phyloP scores from a whole-genome alignment of 2,113 vertebrate species.

The Pangasianodon gigas region DNA sequence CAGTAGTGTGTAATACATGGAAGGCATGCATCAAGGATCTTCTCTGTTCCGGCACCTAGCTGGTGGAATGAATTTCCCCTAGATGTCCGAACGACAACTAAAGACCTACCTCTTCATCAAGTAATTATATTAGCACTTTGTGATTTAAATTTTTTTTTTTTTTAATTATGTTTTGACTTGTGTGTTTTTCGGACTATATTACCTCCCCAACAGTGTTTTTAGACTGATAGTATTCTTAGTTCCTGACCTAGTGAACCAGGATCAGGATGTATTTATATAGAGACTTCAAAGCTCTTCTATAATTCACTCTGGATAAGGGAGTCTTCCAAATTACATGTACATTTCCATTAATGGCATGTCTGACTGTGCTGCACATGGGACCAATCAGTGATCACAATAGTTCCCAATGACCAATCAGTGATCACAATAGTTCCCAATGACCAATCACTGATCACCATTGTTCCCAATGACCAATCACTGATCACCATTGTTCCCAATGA shows the following conservation, averaged over 20 bases:
- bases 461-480: background rate
- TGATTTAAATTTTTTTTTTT: no score
- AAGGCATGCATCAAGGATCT: background rate
- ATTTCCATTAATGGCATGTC: background rate
- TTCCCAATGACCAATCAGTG: background rate
- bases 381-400: background rate
- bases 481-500: no score
- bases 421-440: background rate
- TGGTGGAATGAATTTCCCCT: background rate
- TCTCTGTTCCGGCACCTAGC: background rate
- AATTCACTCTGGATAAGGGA: background rate
- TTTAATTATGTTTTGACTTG: background rate
- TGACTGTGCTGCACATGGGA: background rate
- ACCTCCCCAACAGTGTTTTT: background rate
- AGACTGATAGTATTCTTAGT: background rate
- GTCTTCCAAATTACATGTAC: background rate
- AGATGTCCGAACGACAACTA: background rate
- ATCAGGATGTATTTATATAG: background rate
- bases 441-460: background rate
- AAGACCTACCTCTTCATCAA: background rate
- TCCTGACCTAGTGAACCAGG: background rate
- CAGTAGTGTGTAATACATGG: background rate
- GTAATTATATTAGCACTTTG: background rate
- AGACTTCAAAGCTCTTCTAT: background rate
- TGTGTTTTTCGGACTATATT: background rate